A percentile compares a stretch with the other conserved stretches of the same genome.
Conservation (phyloP, 2,113 vertebrate species). For the Nymphicus hollandicus region DNA sequence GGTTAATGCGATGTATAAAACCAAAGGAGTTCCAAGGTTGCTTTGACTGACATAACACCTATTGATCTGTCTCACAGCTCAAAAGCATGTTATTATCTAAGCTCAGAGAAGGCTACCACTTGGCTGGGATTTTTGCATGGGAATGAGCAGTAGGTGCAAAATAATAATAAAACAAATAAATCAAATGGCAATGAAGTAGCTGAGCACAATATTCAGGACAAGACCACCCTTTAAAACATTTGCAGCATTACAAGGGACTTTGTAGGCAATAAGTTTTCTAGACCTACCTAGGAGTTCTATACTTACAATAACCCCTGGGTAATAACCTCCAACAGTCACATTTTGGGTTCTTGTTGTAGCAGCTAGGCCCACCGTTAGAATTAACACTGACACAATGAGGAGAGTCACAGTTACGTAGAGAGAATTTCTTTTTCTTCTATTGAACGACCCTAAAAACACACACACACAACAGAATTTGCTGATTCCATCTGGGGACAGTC, state of each 20-base stretch:
- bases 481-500: conserved; percentile 23
- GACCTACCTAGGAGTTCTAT: conserved; percentile 64
- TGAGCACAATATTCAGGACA: conserved; percentile 48
- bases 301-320: conserved; percentile 98
- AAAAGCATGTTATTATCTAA: background rate
- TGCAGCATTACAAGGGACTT: conserved; percentile 29
- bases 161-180: conserved; percentile 51
- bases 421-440: conserved; percentile 94
- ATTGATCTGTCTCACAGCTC: background rate
- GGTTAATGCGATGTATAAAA: background rate
- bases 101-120: background rate
- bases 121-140: conserved; percentile 37
- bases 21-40: background rate
- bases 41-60: background rate
- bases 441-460: conserved; percentile 89
- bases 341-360: conserved; percentile 97
- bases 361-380: conserved; percentile 93
- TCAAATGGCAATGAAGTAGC: conserved; percentile 46
- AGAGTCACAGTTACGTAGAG: conserved; percentile 92
- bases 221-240: conserved; percentile 18
- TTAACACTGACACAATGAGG: conserved; percentile 92
- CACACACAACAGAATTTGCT: conserved; percentile 69
- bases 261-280: conserved; percentile 41
- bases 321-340: conserved; percentile 97
- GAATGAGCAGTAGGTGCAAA: conserved; percentile 59